Conservation (phyloP, 2,797 vertebrate species). For the Diglossa cyanea region DNA sequence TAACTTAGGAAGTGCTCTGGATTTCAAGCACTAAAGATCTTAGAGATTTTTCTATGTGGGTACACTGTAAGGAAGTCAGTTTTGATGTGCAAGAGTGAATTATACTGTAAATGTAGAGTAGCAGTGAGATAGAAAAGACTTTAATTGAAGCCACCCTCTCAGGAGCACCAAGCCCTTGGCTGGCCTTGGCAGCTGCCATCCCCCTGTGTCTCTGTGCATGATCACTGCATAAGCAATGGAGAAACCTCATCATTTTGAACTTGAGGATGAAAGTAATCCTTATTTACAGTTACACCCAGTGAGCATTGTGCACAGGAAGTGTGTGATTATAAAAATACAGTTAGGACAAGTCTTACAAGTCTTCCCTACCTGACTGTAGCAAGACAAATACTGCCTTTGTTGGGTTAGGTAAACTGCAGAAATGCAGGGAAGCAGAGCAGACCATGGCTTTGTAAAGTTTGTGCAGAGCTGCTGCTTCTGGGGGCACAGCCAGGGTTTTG, state of each 20-base stretch:
- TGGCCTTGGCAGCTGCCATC: not conserved
- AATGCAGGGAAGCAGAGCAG: not conserved
- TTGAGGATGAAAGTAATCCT: not conserved
- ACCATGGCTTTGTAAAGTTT: not conserved
- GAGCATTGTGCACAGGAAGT: not conserved
- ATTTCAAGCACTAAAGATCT: not conserved
- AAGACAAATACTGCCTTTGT: not conserved
- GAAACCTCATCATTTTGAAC: not conserved
- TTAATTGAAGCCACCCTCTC: not conserved
- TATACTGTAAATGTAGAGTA: not conserved
- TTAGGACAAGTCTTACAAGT: not conserved
- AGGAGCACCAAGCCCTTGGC: not conserved
- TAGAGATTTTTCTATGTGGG: not conserved
- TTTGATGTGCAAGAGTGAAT: not conserved
- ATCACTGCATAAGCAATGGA: not conserved
- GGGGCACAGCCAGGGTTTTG: not conserved
- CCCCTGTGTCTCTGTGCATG: not conserved
- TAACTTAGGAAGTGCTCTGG: not conserved
- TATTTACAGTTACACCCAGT: constrained; percentile 33
- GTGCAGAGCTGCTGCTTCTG: not conserved
- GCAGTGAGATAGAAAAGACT: not conserved
- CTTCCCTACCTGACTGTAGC: not conserved
- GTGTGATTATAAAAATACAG: not conserved
- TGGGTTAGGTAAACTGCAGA: not conserved
- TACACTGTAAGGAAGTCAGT: not conserved